Percentiles rank a stretch among this genome's conserved stretches.
Evolutionary conservation across 2,888 invertebrate species (phyloP).

Genomic region (Megaustenia siamemsis): DNA sequence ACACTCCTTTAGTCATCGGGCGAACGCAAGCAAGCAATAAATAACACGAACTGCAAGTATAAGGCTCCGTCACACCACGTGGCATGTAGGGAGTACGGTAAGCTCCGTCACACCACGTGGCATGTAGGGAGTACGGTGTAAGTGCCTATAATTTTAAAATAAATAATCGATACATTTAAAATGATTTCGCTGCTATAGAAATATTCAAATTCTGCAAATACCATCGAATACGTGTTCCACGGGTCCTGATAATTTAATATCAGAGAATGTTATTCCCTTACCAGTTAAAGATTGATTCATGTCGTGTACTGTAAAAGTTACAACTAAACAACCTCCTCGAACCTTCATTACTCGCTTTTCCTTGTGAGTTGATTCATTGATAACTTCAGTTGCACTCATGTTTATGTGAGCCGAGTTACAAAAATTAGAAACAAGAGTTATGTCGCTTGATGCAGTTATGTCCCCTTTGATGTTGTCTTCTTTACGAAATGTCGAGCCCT

Average conservation of each 20-base stretch:
- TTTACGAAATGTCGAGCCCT: neutral
- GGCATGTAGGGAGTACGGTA: too few relatives aligned
- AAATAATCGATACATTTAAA: neutral
- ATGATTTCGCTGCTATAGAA: neutral
- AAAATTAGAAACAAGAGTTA: neutral
- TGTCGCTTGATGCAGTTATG: neutral
- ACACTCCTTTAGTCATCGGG: too few relatives aligned
- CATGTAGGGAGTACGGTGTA: too few relatives aligned
- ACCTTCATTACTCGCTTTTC: conserved; percentile 29
- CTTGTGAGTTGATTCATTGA: neutral
- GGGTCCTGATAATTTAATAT: conserved; percentile 55
- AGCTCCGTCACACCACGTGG: too few relatives aligned
- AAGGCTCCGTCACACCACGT: too few relatives aligned
- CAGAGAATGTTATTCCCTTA: conserved; percentile 16
- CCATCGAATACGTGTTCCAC: conserved; percentile 60
- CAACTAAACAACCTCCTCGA: conserved; percentile 53
- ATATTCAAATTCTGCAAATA: neutral
- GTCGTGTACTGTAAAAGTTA: conserved; percentile 39
- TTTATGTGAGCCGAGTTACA: neutral
- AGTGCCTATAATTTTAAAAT: too few relatives aligned
- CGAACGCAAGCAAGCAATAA: too few relatives aligned
- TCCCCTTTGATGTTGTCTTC: neutral
- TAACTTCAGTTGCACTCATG: neutral
- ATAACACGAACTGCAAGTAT: too few relatives aligned
- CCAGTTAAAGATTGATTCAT: neutral